Base-by-base conservation (phyloP, 2,888 invertebrate species). In the Parnassius orleans region DNA sequence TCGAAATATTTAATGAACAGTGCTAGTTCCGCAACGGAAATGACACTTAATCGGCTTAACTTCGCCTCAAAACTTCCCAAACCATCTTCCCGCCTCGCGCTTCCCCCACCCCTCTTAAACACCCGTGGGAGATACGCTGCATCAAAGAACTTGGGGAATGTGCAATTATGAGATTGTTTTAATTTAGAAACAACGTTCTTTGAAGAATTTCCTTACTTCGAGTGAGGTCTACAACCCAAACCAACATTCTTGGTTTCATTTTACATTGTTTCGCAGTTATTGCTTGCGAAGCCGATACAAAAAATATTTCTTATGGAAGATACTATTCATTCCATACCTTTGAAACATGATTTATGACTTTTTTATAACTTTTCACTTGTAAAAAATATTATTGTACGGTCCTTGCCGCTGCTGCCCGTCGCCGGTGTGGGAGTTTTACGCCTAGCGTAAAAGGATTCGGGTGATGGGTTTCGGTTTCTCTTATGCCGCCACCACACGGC, bases 121-220 rank as follows among this genome's bases (percentile, higher is more conserved):
- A 67, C 69, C 67, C 72, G 70, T 76, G 74, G 78, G 81, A 83
- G 80, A 81, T 81, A 83, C 78, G 84, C 85, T 87, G 89, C 90
- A 88, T 88, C 89, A 89, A 90, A 90, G 86, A 88, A 87, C 84
- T 87, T 84, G 66, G 80, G 83, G 90, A 90, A 91, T 90, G 87
- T 89, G 90, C 90, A 90, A 91, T 91, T 90, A 90, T 89, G 87
- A 90, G 90, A 89, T 91, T 90, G 90, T 91, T 90, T 90, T 90
- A 90, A 90, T 90, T 90, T 90, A 83, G 87, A 86, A 90, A 91
- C 91, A 90, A 89, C 89, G 90, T 89, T 89, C 83, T 76, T 58
- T 79, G 78, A 89, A 89, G 89, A 90, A 90, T 89, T 86, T 83
- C 80, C 86, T 81, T 83, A 82, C 86, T 87, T 79, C 75, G 79